These are phyloP conservation scores for Tychaedon coryphoeus DNA, from an alignment of 2,113 vertebrate genomes.

Conservation along the genomic window DNA sequence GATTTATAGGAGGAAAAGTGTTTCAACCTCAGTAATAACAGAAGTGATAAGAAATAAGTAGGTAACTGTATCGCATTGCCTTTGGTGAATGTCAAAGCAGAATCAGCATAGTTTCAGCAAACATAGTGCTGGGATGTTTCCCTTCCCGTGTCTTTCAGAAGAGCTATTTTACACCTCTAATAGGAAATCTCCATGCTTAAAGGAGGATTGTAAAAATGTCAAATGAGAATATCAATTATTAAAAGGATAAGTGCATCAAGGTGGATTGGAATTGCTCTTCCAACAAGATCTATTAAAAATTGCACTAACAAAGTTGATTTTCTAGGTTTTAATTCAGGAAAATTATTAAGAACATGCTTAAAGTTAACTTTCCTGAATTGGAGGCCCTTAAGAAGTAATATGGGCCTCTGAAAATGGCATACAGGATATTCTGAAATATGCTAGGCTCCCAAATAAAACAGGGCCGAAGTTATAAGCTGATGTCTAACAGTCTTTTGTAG, in stretches of 20 bases:
- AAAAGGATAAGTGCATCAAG: not conserved
- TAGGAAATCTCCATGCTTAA: not conserved
- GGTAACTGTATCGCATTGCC: not conserved
- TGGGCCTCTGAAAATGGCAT: not conserved
- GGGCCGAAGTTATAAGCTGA: not conserved
- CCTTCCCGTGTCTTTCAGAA: not conserved
- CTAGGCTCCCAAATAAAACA: not conserved
- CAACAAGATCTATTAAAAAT: not conserved
- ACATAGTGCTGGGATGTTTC: not conserved
- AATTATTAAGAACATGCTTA: not conserved
- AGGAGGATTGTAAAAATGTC: not conserved
- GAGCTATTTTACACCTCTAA: not conserved
- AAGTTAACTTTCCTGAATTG: not conserved
- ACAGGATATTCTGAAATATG: not conserved
- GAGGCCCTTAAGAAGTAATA: not conserved
- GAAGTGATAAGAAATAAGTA: not conserved
- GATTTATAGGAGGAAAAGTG: not conserved
- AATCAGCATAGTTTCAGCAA: not conserved
- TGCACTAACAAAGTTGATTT: not conserved
- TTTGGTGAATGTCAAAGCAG: not conserved
- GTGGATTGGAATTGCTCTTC: not conserved
- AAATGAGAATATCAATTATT: not conserved
- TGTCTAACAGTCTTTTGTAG: not conserved
- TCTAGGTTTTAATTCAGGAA: not conserved
- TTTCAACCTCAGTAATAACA: not conserved